Evolutionary conservation across 2,888 invertebrate species (phyloP).

Genomic region (Amblyjoppa proteus): DNA sequence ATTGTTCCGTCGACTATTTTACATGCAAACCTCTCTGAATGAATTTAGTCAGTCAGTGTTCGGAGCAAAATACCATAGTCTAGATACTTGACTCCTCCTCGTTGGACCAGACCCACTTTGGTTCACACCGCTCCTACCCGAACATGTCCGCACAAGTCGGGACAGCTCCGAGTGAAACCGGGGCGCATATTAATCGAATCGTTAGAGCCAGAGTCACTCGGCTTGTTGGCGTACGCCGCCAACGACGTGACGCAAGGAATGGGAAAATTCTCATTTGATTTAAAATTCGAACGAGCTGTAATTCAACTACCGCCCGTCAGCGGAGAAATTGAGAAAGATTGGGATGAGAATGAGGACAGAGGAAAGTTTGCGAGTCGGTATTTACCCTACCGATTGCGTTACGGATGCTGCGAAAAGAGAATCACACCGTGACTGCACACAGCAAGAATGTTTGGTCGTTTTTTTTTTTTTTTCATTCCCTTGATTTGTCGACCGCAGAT

Average conservation of each 20-base stretch:
- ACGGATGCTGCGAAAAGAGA: background rate
- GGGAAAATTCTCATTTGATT: slow-evolving; percentile 47
- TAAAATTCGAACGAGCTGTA: slow-evolving; percentile 52
- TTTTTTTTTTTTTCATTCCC: background rate
- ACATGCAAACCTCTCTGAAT: slow-evolving; percentile 33
- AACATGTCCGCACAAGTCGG: slow-evolving; percentile 49
- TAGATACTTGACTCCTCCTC: slow-evolving; percentile 20
- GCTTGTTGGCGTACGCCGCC: slow-evolving; percentile 1
- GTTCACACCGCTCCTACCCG: slow-evolving; percentile 1
- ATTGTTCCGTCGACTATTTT: slow-evolving; percentile 31
- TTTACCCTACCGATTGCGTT: background rate
- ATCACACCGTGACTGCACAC: background rate
- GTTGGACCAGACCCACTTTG: slow-evolving; percentile 29
- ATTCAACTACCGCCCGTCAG: slow-evolving; percentile 42
- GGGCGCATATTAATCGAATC: slow-evolving; percentile 66
- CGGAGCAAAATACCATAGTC: slow-evolving; percentile 14
- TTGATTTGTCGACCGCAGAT: background rate
- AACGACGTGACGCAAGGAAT: slow-evolving; percentile 43
- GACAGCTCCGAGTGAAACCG: slow-evolving; percentile 39
- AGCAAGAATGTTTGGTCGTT: background rate
- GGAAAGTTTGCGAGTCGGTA: background rate
- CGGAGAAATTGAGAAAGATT: slow-evolving; percentile 9
- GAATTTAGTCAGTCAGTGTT: slow-evolving; percentile 34
- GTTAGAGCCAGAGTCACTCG: slow-evolving; percentile 52
- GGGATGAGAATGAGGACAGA: background rate